Percentiles rank a stretch among this genome's conserved stretches.
Conservation (phyloP, 2,797 vertebrate species). For the Lindbergichthys nudifrons region DNA sequence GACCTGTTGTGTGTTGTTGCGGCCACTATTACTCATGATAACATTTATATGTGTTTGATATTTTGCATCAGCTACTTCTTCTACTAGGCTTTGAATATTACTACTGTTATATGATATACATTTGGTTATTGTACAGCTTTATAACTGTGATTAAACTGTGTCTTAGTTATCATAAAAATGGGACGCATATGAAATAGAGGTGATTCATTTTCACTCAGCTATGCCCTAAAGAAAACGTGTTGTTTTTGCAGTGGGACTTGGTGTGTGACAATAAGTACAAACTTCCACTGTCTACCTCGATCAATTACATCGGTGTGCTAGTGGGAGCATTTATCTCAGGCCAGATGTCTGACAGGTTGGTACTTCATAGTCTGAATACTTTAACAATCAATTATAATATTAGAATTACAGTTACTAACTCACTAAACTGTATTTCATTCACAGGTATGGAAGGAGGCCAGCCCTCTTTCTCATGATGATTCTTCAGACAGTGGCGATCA, state of each 20-base stretch:
- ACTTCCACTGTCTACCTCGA: conserved; percentile 65
- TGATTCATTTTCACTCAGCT: background rate
- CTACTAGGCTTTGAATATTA: background rate
- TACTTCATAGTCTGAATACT: background rate
- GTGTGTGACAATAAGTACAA: conserved; percentile 73
- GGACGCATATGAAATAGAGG: background rate
- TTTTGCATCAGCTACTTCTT: background rate
- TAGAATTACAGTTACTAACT: background rate
- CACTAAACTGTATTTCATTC: background rate
- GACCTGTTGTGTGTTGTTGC: background rate
- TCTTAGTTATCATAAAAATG: background rate
- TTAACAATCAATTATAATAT: background rate
- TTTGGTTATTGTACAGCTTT: background rate
- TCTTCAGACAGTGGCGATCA: conserved; percentile 87
- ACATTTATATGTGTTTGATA: background rate
- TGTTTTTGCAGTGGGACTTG: conserved; percentile 72
- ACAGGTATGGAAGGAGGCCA: conserved; percentile 89
- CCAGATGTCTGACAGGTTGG: conserved; percentile 73
- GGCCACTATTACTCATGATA: background rate
- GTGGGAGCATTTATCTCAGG: conserved; percentile 66
- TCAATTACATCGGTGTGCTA: conserved; percentile 68
- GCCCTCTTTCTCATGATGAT: conserved; percentile 88
- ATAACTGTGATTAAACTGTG: background rate
- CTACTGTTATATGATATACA: background rate
- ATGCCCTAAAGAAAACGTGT: background rate